Evolutionary conservation across 2,888 invertebrate genomes (phyloP).

Genomic region (Drosophila picticornis): DNA sequence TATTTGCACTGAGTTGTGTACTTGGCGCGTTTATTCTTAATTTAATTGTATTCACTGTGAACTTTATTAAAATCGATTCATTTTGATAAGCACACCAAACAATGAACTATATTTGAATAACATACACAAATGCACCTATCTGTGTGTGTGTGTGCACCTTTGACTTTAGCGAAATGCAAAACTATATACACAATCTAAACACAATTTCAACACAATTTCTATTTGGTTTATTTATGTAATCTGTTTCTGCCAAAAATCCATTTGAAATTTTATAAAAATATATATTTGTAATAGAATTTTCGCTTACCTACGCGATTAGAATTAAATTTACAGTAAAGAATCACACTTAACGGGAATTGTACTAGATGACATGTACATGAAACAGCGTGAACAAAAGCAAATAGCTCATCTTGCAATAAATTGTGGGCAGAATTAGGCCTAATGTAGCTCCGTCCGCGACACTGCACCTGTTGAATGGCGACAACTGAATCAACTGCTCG

Average conservation of each 20-base stretch:
- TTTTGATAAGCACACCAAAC: slow-evolving; percentile 1
- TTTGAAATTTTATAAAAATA: neutral
- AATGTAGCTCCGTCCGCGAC: slow-evolving; percentile 21
- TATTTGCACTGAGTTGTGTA: neutral
- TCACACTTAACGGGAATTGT: neutral
- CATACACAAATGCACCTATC: neutral
- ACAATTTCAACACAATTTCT: neutral
- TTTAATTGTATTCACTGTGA: slow-evolving; percentile 3
- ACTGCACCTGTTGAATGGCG: slow-evolving; percentile 51
- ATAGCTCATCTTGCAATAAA: slow-evolving; percentile 6
- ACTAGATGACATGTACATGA: neutral
- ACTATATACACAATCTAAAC: neutral
- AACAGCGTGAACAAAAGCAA: neutral
- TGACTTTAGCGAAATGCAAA: neutral
- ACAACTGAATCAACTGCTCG: slow-evolving; percentile 37
- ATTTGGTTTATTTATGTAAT: no score
- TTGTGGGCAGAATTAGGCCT: neutral
- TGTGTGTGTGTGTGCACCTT: neutral
- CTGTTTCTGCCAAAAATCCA: neutral
- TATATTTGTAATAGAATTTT: neutral
- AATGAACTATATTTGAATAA: neutral
- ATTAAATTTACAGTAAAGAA: neutral
- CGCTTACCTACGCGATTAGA: neutral
- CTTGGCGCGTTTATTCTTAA: neutral
- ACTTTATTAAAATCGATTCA: neutral